Evolutionary conservation across 2,888 invertebrate genomes (phyloP).

Genomic region (Alloplasta piceator): DNA sequence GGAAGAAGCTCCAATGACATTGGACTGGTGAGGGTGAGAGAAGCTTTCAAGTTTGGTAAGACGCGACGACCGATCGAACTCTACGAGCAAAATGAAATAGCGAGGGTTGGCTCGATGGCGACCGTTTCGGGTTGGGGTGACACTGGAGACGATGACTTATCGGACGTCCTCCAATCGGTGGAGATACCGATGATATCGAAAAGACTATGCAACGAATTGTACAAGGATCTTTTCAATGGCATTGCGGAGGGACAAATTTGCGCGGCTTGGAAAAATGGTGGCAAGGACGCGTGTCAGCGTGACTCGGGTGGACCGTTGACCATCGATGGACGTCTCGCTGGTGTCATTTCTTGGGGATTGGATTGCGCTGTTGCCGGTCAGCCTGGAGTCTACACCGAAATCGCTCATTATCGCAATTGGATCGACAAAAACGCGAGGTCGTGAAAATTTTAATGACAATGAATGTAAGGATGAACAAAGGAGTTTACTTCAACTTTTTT

Average conservation of each 20-base stretch:
- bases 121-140: not conserved
- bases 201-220: not conserved
- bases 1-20: not conserved
- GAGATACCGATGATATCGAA: not conserved
- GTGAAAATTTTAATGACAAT: no score
- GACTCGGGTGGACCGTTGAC: slow-evolving; percentile 85
- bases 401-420: slow-evolving; percentile 83
- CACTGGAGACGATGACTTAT: not conserved
- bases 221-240: not conserved
- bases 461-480: no score
- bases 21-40: not conserved
- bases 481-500: no score
- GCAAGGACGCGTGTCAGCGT: slow-evolving; percentile 82
- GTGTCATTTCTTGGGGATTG: slow-evolving; percentile 84
- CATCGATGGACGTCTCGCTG: slow-evolving; percentile 82
- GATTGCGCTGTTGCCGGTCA: slow-evolving; percentile 84
- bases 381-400: slow-evolving; percentile 82
- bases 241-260: slow-evolving; percentile 84
- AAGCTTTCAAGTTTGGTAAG: not conserved
- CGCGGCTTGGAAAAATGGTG: slow-evolving; percentile 85
- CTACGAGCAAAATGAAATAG: not conserved
- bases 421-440: slow-evolving; percentile 21
- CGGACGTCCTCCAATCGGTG: not conserved
- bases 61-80: not conserved
- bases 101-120: not conserved